Evolutionary conservation across 1,140 invertebrate species (phyloP).

Genomic region (Amphibalanus amphitrite): DNA sequence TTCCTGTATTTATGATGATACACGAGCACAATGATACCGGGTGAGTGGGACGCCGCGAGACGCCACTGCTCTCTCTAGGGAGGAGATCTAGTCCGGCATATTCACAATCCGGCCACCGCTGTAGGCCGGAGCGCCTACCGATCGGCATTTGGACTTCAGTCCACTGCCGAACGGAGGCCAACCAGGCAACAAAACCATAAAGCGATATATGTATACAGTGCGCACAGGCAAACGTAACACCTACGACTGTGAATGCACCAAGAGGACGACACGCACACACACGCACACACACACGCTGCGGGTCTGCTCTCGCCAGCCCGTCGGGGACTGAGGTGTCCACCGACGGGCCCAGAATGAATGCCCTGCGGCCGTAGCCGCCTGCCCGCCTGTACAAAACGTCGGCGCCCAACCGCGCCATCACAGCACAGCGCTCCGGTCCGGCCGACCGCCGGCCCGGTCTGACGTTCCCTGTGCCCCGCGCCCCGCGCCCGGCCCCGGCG

Average conservation of each 20-base stretch:
- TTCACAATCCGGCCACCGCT: background rate
- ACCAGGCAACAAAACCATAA: background rate
- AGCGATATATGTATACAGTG: conserved; percentile 1
- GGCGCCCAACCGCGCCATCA: background rate
- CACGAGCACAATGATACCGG: background rate
- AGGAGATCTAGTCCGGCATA: background rate
- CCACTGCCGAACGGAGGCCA: background rate
- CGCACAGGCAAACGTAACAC: background rate
- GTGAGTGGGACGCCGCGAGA: background rate
- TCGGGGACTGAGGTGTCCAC: too few relatives aligned
- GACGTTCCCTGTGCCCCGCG: too few relatives aligned
- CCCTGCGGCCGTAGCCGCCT: background rate
- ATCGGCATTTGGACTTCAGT: background rate
- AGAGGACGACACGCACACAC: background rate
- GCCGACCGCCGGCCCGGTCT: too few relatives aligned
- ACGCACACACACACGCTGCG: background rate
- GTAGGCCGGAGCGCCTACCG: too few relatives aligned
- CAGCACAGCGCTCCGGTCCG: background rate
- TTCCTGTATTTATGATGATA: background rate
- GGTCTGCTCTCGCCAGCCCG: too few relatives aligned
- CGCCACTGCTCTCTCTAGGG: background rate
- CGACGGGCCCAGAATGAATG: background rate
- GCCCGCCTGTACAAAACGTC: background rate
- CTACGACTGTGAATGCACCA: background rate
- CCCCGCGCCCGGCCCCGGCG: too few relatives aligned